Evolutionary conservation across 2,797 vertebrate species (phyloP), one percentile per base, ranked within the genome.

Genomic region (Sebastes kiyomatsui): DNA sequence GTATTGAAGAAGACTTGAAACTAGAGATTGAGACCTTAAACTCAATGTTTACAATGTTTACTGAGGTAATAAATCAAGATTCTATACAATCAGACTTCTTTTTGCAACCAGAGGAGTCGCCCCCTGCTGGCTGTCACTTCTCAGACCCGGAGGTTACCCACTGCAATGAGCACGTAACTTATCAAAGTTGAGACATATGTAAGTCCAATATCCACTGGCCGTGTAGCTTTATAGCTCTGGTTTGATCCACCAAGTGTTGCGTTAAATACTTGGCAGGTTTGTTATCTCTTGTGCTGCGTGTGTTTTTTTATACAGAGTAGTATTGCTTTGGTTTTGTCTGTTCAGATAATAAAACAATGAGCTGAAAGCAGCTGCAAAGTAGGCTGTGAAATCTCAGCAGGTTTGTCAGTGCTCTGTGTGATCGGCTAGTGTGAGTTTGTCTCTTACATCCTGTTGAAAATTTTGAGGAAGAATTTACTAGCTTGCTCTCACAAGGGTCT

Each of bases 281-380:
- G 22, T 73, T 14, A n/a, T 14, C 22, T 58, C 20, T 35, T 77
- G 23, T 27, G 11, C 7, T 23, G 25, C 16, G 12, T 55, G 65
- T 16, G 13, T 76, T 69, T 66, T 76, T 66, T 66, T 33, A 72
- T 22, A 61, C 2, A 6, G 2, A 52, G 27, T 13, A 30, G 28
- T n/a, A 30, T 23, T 12, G 3, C 20, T 38, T 54, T 69, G 14
- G 8, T 72, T 78, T 54, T 61, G 16, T 55, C 4, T 11, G 16
- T 75, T 72, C 14, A 70, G 72, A 25, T 11, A 35, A 49, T 7
- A 56, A 79, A 75, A 56, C 46, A 58, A 20, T 33, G 49, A 46
- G 6, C 4, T 72, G 6, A 49, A 56, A 28, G 67, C 14, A 38
- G 22, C 23, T 9, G 10, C 22, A 55, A 30, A 60, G 22, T 13